phyloP scores from a whole-genome alignment of 2,113 vertebrate species.

The Prunella fulvescens region DNA sequence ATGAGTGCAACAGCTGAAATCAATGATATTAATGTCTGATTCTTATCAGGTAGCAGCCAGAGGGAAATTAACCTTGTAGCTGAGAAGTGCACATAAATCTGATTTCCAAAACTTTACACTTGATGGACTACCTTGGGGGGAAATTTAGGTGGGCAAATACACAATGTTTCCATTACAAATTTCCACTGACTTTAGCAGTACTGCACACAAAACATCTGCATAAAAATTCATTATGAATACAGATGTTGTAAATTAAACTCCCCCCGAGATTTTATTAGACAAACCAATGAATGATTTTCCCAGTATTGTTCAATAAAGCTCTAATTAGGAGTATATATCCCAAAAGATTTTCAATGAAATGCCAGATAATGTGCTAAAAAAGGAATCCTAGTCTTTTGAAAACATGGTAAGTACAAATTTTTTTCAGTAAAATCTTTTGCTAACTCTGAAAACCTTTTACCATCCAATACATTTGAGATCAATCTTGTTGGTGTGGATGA shows the following conservation, averaged over 20 bases:
- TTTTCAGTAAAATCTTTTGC: background rate
- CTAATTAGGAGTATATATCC: background rate
- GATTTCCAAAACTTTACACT: background rate
- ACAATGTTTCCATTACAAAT: background rate
- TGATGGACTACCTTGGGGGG: background rate
- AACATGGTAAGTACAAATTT: background rate
- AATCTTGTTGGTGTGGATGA: background rate
- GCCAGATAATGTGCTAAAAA: background rate
- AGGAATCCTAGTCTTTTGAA: background rate
- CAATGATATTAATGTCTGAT: background rate
- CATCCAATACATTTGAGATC: background rate
- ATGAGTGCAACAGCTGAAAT: background rate
- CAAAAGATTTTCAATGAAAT: background rate
- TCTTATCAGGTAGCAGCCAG: background rate
- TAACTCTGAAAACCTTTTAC: background rate
- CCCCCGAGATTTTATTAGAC: background rate
- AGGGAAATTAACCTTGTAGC: conserved; percentile 5
- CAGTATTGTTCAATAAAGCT: background rate
- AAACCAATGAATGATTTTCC: conserved; percentile 14
- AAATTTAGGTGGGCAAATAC: background rate
- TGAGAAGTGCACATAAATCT: background rate
- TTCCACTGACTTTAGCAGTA: background rate
- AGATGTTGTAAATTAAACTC: background rate
- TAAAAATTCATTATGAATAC: background rate
- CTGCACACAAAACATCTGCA: background rate